Evolutionary conservation across 2,797 vertebrate species (phyloP).

Genomic region (Thripadectes ignobilis): DNA sequence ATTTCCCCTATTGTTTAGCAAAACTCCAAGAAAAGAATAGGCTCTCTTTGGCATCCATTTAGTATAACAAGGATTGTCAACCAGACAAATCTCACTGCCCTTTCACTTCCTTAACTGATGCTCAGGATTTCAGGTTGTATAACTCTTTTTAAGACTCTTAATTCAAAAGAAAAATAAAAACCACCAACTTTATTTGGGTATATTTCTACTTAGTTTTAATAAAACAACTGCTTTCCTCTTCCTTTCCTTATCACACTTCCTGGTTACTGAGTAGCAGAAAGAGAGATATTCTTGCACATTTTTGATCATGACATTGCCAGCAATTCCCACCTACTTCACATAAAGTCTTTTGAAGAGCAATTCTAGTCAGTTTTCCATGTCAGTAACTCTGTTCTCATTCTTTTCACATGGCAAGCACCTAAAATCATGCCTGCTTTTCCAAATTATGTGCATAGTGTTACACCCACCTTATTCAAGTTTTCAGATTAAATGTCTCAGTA

Average conservation of each 20-base stretch:
- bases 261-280: not conserved
- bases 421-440: not conserved
- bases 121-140: not conserved
- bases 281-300: not conserved
- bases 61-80: not conserved
- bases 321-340: not conserved
- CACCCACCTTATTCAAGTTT: not conserved
- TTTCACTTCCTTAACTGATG: not conserved
- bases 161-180: not conserved
- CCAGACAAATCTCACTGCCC: not conserved
- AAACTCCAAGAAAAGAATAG: not conserved
- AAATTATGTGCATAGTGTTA: not conserved
- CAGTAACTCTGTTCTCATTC: not conserved
- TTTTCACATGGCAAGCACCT: not conserved
- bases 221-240: not conserved
- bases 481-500: not conserved
- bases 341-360: not conserved
- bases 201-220: not conserved
- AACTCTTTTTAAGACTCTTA: not conserved
- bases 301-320: not conserved
- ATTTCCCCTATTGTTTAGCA: not conserved
- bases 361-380: not conserved
- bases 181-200: rapidly evolving
- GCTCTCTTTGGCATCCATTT: not conserved
- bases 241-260: not conserved